A percentile compares a stretch with the other conserved stretches of the same genome.
These are phyloP conservation scores for Ctenicera cuprea DNA, from an alignment of 2,888 invertebrate genomes.

Conservation along the genomic window DNA sequence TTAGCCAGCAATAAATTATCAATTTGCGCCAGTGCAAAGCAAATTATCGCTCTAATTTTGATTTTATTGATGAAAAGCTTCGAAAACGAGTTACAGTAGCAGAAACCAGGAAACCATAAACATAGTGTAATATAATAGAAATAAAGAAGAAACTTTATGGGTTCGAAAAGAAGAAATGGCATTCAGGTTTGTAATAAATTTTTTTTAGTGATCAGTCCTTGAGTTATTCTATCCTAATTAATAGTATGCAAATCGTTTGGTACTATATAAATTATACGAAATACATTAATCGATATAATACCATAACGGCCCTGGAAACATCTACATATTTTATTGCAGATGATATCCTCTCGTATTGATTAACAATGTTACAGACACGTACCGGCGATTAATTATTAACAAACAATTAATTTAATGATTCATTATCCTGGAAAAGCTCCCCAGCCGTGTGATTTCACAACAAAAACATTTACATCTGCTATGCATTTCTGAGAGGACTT, in stretches of 20 bases:
- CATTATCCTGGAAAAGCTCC: conserved; percentile 41
- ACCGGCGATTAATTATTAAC: conserved; percentile 41
- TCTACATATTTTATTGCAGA: conserved; percentile 41
- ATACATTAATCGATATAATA: conserved; percentile 27
- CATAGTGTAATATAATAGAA: neutral
- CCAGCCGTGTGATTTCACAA: conserved; percentile 40
- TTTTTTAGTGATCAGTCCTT: conserved; percentile 6
- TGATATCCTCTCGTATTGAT: conserved; percentile 35
- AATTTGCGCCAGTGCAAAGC: too few relatives aligned
- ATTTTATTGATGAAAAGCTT: too few relatives aligned
- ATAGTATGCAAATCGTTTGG: conserved; percentile 26
- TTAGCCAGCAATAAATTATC: too few relatives aligned
- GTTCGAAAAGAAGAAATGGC: neutral
- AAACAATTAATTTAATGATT: conserved; percentile 48
- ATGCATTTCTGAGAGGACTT: conserved; percentile 33
- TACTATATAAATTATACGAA: conserved; percentile 27
- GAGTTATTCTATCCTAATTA: conserved; percentile 21
- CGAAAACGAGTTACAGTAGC: too few relatives aligned
- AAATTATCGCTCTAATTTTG: too few relatives aligned
- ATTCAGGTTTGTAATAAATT: conserved; percentile 13
- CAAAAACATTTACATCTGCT: conserved; percentile 41
- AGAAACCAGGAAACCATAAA: too few relatives aligned
- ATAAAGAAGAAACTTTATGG: conserved; percentile 17
- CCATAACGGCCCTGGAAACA: conserved; percentile 26
- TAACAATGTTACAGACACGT: conserved; percentile 43